These are phyloP conservation scores for Parnassius apollo DNA, from an alignment of 2,888 invertebrate species.

Conservation along the genomic window DNA sequence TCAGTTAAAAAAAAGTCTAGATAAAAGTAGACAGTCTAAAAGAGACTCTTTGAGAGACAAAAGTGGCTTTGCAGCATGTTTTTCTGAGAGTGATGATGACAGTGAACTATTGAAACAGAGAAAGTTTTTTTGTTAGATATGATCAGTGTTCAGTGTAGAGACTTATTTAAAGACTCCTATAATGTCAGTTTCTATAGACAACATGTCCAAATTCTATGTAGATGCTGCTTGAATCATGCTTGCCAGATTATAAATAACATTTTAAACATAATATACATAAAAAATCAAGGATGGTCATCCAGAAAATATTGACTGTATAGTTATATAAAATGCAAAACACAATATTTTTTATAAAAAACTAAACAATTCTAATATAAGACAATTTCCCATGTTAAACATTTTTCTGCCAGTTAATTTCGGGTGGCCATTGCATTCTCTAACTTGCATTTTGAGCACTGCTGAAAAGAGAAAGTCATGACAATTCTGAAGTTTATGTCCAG, in stretches of 20 bases:
- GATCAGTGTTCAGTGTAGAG: constrained; percentile 2
- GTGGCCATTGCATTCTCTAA: too few relatives aligned
- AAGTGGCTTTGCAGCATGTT: constrained; percentile 69
- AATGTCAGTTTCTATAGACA: background rate
- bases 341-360: too few relatives aligned
- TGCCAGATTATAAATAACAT: constrained; percentile 12
- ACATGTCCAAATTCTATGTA: constrained; percentile 21
- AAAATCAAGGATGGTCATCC: too few relatives aligned
- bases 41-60: constrained; percentile 58
- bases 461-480: too few relatives aligned
- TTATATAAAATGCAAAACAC: too few relatives aligned
- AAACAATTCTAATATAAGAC: too few relatives aligned
- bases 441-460: too few relatives aligned
- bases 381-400: too few relatives aligned
- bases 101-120: constrained; percentile 57
- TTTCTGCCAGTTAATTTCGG: too few relatives aligned
- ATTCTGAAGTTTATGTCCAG: too few relatives aligned
- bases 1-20: constrained; percentile 42
- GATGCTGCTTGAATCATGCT: constrained; percentile 25
- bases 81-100: constrained; percentile 72
- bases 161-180: constrained; percentile 5
- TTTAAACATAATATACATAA: too few relatives aligned
- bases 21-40: constrained; percentile 43
- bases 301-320: too few relatives aligned
- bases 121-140: constrained; percentile 57